Base-by-base conservation (phyloP, 2,888 invertebrate species). In the Chironomus riparius region DNA sequence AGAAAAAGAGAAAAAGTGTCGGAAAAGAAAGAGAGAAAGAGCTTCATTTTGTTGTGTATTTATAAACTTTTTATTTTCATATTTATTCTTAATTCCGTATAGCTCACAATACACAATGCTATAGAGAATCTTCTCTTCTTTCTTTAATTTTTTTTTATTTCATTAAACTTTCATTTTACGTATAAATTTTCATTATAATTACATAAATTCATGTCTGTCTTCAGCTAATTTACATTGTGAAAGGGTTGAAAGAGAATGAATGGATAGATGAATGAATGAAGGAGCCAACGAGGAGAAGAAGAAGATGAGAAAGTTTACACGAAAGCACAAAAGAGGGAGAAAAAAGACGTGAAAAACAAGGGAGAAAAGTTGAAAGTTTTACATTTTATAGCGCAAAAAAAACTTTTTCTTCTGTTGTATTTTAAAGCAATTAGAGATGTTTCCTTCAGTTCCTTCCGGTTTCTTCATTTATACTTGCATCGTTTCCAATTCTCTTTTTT, bases 341-440 rank as follows among this genome's bases (percentile, higher is more conserved):
- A 50, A 50, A n/a, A 18, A 56, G 18, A 56, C 6, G 56, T 56
- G 56, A 7, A 56, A 18, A 56, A 56, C 15, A 56, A 56, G 56
- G 56, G 6, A 18, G 1, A 56, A 56, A 56, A 38, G 10, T 38
- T 56, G 50, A 15, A 22, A 61, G 50, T 24, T 56, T 56, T 48
- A 47, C 71, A 56, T 50, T 48, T 56, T 71, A 15, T 22, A 21
- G 68, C 13, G 47, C 15, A 68, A 68, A 38, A 22, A 68, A 38
- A 15, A 68, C 38, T 1, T 38, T 68, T 68, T 68, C n/a, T 65
- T 21, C n/a, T 50, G 50, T 72, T 68, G 7, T 47, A 68, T 47
- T 68, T 68, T 74, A 74, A 65, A 74, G 74, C 68, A 74, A 74
- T 74, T 68, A 74, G 74, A 68, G 68, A 74, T 74, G 74, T 74